Base-by-base conservation (phyloP, 1,140 invertebrate genomes). In the Calephelis nemesis region DNA sequence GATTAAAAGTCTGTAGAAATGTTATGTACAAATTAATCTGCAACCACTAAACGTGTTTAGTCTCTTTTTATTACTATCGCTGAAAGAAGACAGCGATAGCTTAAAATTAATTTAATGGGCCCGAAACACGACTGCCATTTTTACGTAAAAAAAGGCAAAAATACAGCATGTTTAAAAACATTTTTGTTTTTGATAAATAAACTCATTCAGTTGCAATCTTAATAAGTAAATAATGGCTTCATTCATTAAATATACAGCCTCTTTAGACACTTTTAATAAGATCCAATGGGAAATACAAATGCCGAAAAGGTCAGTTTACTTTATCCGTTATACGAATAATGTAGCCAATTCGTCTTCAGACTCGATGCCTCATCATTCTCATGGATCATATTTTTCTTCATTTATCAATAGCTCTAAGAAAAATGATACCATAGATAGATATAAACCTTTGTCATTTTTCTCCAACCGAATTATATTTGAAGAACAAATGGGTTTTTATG, bases 221-320 rank as follows among this genome's bases (percentile, higher is more conserved):
- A 45, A 45, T 45, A 45, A 45, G 42, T 45, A 45, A 45, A 45
- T 45, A 45, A 45, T 45, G 42, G 42, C 6, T 6, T 45, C 42
- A 45, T 45, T 45, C 42, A 45, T 45, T 45, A 45, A 45, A 45
- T 45, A 45, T 45, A 45, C 42, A 45, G 42, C 6, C 42, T 45
- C 8, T 45, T 45, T 45, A 9, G 42, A 7, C 42, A 39, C 39
- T 58, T 58, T 39, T 12, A 58, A 58, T 12, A 12, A 50, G 8
- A 58, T 39, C 11, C 54, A 4, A 58, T 58, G 54, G 54, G 54
- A 58, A 39, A 77, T 74, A 71, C 73, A 74, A 77, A 76, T 77
- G 11, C 62, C 58, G 70, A 58, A 58, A 58, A 58, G 30, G 54
- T 58, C 30, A 30, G 63, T 65, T 49, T 65, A 48, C 62, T 64